These are phyloP conservation scores for Cynopterus sphinx DNA, from an alignment of 2,797 vertebrate genomes.

Conservation along the genomic window DNA sequence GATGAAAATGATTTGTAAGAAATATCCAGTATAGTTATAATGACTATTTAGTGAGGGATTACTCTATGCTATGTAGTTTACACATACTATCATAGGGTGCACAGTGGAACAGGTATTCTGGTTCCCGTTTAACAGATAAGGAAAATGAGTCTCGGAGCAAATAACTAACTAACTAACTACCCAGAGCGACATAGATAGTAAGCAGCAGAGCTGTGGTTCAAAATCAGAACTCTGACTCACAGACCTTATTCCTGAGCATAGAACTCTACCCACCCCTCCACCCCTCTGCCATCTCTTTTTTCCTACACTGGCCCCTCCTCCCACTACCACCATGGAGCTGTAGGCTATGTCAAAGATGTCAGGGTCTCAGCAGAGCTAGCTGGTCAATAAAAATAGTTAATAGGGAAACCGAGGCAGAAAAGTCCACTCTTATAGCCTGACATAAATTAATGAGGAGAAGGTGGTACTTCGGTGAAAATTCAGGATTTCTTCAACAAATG, in stretches of 20 bases:
- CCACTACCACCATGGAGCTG: neutral
- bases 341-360: neutral
- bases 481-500: neutral
- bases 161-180: neutral
- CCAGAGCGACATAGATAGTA: neutral
- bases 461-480: neutral
- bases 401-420: neutral
- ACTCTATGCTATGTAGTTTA: neutral
- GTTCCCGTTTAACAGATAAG: neutral
- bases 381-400: neutral
- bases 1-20: neutral
- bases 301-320: neutral
- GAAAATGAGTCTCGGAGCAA: neutral
- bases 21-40: neutral
- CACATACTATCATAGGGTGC: neutral
- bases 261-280: neutral
- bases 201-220: neutral
- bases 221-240: neutral
- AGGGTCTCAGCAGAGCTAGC: neutral
- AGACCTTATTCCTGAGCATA: neutral
- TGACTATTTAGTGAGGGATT: neutral
- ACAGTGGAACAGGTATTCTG: neutral
- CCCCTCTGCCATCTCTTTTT: neutral
- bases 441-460: neutral
- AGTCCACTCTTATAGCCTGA: neutral